phyloP scores from a whole-genome alignment of 2,113 vertebrate species.

The Bos taurus region ARS-UCD2.0 NC_037339.1:4972001-4972500 shows the following conservation, averaged over 20 bases:
- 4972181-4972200: constrained; percentile 66
- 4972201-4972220: constrained; percentile 73
- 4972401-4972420: constrained; percentile 74
- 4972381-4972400: constrained; percentile 71
- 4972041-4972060: constrained; percentile 13
- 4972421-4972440: constrained; percentile 37
- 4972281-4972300: constrained; percentile 71
- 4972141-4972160: constrained; percentile 35
- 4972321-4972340: constrained; percentile 77
- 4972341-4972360: constrained; percentile 67
- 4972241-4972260: constrained; percentile 77
- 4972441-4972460: constrained; percentile 36
- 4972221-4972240: constrained; percentile 73
- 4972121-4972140: constrained; percentile 43
- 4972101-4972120: constrained; percentile 37
- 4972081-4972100: background rate
- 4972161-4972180: constrained; percentile 66
- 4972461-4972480: constrained; percentile 29
- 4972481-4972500: constrained; percentile 41
- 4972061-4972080: background rate
- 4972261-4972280: constrained; percentile 78
- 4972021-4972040: background rate
- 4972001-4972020: background rate
- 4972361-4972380: constrained; percentile 72
- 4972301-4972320: constrained; percentile 73